Conservation (phyloP, 2,797 vertebrate genomes). For the Zenarchopterus dispar region DNA sequence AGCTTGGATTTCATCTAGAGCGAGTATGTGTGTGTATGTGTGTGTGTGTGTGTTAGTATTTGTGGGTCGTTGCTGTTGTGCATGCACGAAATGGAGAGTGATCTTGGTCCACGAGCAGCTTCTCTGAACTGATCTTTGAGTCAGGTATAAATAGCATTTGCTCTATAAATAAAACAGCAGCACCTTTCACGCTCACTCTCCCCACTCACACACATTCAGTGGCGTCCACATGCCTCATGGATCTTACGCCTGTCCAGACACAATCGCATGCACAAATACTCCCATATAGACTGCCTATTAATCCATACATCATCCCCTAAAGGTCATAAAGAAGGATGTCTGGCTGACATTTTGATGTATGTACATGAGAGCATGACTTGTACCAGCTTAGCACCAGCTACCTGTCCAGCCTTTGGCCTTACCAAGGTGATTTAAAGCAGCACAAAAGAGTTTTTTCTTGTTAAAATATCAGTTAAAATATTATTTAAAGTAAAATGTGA, state of each 20-base stretch:
- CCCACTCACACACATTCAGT: constrained; percentile 30
- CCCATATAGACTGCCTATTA: constrained; percentile 21
- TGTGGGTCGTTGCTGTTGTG: constrained; percentile 41
- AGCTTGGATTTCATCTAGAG: constrained; percentile 10
- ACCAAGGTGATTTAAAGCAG: neutral
- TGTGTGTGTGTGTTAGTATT: neutral
- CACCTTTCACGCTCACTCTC: constrained; percentile 72
- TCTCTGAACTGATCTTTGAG: constrained; percentile 82
- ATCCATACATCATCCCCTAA: constrained; percentile 48
- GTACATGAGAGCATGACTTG: constrained; percentile 45
- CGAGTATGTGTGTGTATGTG: constrained; percentile 21
- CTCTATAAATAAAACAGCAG: constrained; percentile 82
- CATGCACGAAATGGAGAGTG: constrained; percentile 67
- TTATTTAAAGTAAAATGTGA: too few relatives aligned
- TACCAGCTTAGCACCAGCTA: constrained; percentile 22
- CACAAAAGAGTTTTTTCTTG: neutral
- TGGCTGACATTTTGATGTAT: constrained; percentile 49
- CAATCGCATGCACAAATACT: constrained; percentile 39
- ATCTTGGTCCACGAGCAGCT: constrained; percentile 76
- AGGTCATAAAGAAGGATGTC: constrained; percentile 54
- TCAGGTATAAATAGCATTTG: constrained; percentile 79
- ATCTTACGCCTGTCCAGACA: constrained; percentile 45
- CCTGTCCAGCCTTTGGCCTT: constrained; percentile 50
- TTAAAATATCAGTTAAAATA: too few relatives aligned
- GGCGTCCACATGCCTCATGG: constrained; percentile 28